Percentiles rank a stretch among this genome's conserved stretches.
Evolutionary conservation across 1,140 invertebrate species (phyloP).

Genomic region (Aphaenogaster floridana): DNA sequence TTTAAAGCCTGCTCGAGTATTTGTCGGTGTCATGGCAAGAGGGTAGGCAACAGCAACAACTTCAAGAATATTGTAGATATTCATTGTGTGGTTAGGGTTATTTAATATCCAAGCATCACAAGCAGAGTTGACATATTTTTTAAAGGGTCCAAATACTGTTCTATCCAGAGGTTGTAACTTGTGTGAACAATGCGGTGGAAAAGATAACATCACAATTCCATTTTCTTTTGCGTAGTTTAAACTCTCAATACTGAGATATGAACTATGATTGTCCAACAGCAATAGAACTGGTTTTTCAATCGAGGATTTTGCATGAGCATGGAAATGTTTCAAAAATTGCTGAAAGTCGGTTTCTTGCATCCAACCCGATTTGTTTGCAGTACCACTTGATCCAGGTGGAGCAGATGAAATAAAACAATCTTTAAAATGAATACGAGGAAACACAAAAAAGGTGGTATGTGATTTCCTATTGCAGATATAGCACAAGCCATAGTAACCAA

Average conservation of each 20-base stretch:
- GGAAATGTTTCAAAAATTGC: constrained; percentile 1
- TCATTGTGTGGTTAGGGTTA: neutral
- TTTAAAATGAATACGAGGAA: neutral
- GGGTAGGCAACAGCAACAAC: neutral
- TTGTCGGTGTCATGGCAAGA: neutral
- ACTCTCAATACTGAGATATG: neutral
- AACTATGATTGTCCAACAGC: constrained; percentile 1
- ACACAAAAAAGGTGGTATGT: constrained; percentile 4
- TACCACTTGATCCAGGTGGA: neutral
- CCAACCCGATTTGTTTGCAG: neutral
- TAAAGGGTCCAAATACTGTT: neutral
- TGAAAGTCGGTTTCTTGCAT: neutral
- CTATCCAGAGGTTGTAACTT: no score
- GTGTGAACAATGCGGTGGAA: no score
- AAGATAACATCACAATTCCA: no score
- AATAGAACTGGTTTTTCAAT: constrained; percentile 8
- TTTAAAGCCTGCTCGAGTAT: neutral
- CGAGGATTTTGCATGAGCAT: neutral
- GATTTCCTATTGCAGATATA: neutral
- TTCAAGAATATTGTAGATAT: neutral
- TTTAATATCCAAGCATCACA: constrained; percentile 1
- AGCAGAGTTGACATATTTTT: constrained; percentile 2
- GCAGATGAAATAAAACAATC: neutral
- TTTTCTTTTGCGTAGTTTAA: neutral
- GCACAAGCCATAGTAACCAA: neutral